Evolutionary conservation across 2,797 vertebrate species (phyloP), one percentile per base, ranked within the genome.

Genomic region (Amazonetta brasiliensis): DNA sequence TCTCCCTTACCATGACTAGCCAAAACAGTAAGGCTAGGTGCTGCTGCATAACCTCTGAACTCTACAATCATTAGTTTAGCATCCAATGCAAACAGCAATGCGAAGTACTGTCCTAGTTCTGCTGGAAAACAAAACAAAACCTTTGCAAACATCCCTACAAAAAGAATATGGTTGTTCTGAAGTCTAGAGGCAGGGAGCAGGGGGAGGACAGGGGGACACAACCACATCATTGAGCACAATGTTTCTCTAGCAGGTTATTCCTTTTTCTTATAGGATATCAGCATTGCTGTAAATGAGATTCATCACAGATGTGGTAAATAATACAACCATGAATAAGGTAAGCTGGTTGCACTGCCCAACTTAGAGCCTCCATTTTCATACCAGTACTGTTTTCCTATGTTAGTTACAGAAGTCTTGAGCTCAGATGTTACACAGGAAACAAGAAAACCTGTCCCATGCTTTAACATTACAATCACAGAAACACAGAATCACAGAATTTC

Each of bases 301-400:
- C 66, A 74, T 17, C 19, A n/a, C 22, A 33, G 52, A 18, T 4
- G 2, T 25, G 13, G 19, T 25, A 4, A 23, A 12, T 17, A 58
- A 3, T 17, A 35, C 1, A 7, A 35, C 7, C 71, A 72, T 13
- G 19, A 33, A 13, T 1, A 8, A 78, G 8, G 26, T 1, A 31
- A 89, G 33, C 33, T 37, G 35, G 19, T 35, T 76, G 12, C 6
- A 3, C 9, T 28, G 64, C 31, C 8, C 8, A 22, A 18, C 8
- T 16, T 56, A 12, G 44, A n/a, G 20, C 8, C 26, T 22, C 19
- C 2, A 0, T 23, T 44, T 80, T 8, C 50, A 59, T 44, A 0
- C 6, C 13, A 26, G 30, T 3, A 59, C 33, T 43, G 9, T n/a
- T 44, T n/a, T 37, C 26, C 44, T 78, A 43, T 76, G 37, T 41